Evolutionary conservation across 2,888 invertebrate species (phyloP).

Genomic region (Lepidocyrtinus sp.): DNA sequence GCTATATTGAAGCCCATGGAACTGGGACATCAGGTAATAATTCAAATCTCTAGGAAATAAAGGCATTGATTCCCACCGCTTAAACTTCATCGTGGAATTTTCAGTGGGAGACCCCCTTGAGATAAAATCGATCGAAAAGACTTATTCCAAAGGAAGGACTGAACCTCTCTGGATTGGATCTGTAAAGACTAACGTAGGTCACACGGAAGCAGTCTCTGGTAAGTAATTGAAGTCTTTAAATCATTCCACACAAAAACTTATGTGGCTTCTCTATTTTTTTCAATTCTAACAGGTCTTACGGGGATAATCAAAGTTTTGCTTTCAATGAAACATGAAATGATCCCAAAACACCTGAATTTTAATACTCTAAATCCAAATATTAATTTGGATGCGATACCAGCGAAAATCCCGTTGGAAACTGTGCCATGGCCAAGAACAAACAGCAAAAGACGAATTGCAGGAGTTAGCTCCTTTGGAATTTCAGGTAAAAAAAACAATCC

Average conservation of each 20-base stretch:
- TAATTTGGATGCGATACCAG: slow-evolving; percentile 55
- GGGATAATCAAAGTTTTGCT: slow-evolving; percentile 62
- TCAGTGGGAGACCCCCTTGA: slow-evolving; percentile 58
- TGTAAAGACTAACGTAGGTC: slow-evolving; percentile 61
- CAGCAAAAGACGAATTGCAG: slow-evolving; percentile 26
- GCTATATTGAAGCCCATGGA: slow-evolving; percentile 44
- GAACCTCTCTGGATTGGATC: slow-evolving; percentile 51
- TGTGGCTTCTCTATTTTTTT: no score
- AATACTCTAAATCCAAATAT: slow-evolving; percentile 54
- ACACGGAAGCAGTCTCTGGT: slow-evolving; percentile 46
- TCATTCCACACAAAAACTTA: neutral
- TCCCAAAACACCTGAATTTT: slow-evolving; percentile 58
- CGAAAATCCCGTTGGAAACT: slow-evolving; percentile 50
- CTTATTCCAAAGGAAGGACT: slow-evolving; percentile 21
- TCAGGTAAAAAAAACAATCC: no score
- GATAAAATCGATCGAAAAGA: slow-evolving; percentile 48
- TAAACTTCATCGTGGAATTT: no score
- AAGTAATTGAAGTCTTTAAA: neutral
- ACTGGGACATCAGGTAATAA: no score
- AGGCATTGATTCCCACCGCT: no score
- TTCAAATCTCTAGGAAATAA: no score
- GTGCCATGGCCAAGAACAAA: slow-evolving; percentile 23
- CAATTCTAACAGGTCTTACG: slow-evolving; percentile 51
- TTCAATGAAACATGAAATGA: slow-evolving; percentile 48
- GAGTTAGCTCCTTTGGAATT: slow-evolving; percentile 45